A percentile compares a stretch with the other conserved stretches of the same genome.
These are phyloP conservation scores for Furcula furcula DNA, from an alignment of 2,888 invertebrate genomes.

Conservation along the genomic window DNA sequence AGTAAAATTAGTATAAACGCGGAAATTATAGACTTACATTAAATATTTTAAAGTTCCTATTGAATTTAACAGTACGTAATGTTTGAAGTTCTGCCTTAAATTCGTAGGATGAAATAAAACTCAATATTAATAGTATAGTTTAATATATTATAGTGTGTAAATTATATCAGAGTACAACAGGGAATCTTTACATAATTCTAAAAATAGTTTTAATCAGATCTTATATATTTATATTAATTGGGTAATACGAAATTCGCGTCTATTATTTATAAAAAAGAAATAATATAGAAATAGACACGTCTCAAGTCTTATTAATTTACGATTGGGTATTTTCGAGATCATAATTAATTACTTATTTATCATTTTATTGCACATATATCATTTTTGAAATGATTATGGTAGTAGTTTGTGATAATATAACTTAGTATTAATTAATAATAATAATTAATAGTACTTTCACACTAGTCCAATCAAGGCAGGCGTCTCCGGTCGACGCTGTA, in stretches of 20 bases:
- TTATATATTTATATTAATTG: constrained; percentile 3
- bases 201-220: constrained; percentile 24
- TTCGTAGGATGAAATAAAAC: no score
- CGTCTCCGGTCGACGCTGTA: constrained; percentile 17
- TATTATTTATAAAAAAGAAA: constrained; percentile 16
- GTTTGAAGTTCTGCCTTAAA: no score
- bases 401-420: constrained; percentile 21
- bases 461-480: constrained; percentile 10
- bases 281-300: constrained; percentile 14
- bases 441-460: constrained; percentile 6
- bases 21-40: no score
- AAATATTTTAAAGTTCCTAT: no score
- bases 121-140: constrained; percentile 11
- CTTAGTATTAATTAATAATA: constrained; percentile 9
- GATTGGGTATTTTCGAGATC: constrained; percentile 37
- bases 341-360: constrained; percentile 26
- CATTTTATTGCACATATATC: constrained; percentile 27
- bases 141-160: constrained; percentile 26
- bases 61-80: no score
- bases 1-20: no score
- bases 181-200: constrained; percentile 11
- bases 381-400: constrained; percentile 35
- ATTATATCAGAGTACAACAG: constrained; percentile 21
- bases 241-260: constrained; percentile 11
- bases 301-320: constrained; percentile 26